These are phyloP conservation scores for Diaprepes abbreviatus DNA, from an alignment of 2,888 invertebrate species.

Conservation along the genomic window DNA sequence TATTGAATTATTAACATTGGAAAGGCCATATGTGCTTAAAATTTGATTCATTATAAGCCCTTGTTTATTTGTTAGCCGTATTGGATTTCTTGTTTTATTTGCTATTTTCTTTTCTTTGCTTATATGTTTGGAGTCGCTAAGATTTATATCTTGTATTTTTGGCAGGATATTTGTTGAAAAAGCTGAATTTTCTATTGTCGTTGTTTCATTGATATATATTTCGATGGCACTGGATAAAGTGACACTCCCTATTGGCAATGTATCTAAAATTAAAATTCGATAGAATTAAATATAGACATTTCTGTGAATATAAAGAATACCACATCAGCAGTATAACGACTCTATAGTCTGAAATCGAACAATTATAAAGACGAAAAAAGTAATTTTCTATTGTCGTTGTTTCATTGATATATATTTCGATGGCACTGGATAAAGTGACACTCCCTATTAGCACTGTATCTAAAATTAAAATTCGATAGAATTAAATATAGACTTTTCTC, in stretches of 20 bases:
- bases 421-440: no score
- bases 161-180: background rate
- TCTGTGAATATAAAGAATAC: no score
- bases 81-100: conserved; percentile 31
- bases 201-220: background rate
- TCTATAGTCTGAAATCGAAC: no score
- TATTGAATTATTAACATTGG: conserved; percentile 52
- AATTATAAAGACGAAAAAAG: no score
- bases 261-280: no score
- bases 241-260: background rate
- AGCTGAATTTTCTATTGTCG: background rate
- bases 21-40: conserved; percentile 57
- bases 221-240: background rate
- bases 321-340: no score
- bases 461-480: no score
- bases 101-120: background rate
- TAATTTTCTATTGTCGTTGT: no score
- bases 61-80: conserved; percentile 60
- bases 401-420: no score
- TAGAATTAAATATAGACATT: no score
- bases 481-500: no score
- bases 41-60: conserved; percentile 62
- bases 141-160: background rate
- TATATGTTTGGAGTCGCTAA: background rate
- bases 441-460: no score